Conservation (phyloP, 2,113 vertebrate species). For the Neofelis nebulosa region DNA sequence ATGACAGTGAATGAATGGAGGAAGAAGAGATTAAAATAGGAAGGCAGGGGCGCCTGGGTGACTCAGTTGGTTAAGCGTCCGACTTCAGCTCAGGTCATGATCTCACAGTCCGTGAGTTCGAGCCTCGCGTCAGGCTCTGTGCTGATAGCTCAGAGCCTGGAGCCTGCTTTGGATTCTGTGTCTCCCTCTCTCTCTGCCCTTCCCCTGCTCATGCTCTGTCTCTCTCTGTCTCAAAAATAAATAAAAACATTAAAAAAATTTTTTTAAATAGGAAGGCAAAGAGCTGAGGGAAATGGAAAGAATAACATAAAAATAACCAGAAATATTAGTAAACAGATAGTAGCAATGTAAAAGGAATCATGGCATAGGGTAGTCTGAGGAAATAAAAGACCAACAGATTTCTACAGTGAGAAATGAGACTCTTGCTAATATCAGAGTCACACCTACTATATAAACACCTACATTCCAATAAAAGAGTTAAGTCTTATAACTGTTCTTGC, state of each 20-base stretch:
- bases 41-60: background rate
- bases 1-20: background rate
- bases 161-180: too few species aligned
- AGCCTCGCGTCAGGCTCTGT: too few species aligned
- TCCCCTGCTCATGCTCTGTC: too few species aligned
- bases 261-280: constrained; percentile 26
- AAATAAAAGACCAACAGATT: constrained; percentile 43
- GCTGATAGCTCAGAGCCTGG: too few species aligned
- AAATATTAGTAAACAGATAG: constrained; percentile 16
- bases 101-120: too few species aligned
- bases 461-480: constrained; percentile 43
- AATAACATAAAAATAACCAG: constrained; percentile 28
- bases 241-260: too few species aligned
- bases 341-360: constrained; percentile 6
- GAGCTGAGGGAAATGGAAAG: background rate
- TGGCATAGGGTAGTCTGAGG: background rate
- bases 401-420: constrained; percentile 36
- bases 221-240: too few species aligned
- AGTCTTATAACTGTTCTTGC: constrained; percentile 1
- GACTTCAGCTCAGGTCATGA: too few species aligned
- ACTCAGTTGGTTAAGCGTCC: too few species aligned
- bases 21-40: constrained; percentile 19
- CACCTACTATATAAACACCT: background rate
- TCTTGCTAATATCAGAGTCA: constrained; percentile 19
- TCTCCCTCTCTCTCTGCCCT: too few species aligned